Evolutionary conservation across 37 sponge, comb jelly and placozoan species (phyloP), one percentile per base, ranked within the genome.

Genomic region (Hormiphora californensis): DNA sequence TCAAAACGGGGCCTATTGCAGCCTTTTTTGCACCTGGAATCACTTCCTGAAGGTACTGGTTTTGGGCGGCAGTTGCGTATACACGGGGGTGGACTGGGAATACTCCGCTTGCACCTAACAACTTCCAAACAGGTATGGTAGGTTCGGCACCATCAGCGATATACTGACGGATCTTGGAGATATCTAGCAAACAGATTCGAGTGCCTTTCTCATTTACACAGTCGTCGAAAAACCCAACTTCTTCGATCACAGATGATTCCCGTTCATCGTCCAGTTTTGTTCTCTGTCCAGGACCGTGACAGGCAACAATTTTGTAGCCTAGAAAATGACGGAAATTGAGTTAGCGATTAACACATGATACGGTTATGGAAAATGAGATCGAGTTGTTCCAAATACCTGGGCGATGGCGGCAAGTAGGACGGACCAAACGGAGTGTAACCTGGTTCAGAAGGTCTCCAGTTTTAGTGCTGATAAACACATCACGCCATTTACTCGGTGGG

Each of bases 401-500:
- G 8, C 81, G 3, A 33, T 73, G 40, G 40, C 35, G 35, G 25
- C 81, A 73, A 5, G 81, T 73, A 27, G 81, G 81, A 22, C 35
- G 32, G 38, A 73, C 23, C 9, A 73, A 28, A 23, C 81, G 35
- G 17, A 73, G 40, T 27, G 9, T 43, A 25, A 73, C 27, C 21
- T 23, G 4, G 22, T 40, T 73, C 1, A 73, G 41, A 33, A 40
- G 25, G 43, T 73, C 46, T 41, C 81, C 81, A 21, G 81, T 73
- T 36, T 73, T 73, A 3, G 81, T 36, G 23, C 46, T 43, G 12
- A 73, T 36, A 73, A 41, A 39, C 4, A 73, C 81, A 27, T 36
- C 81, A 41, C 81, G 81, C 81, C 81, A 73, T 73, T 73, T 73
- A 41, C n/a, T n/a, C n/a, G n/a, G n/a, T n/a, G n/a, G n/a, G n/a